These are phyloP conservation scores for Larimichthys polyactis DNA, from an alignment of 2,113 vertebrate genomes.

Conservation along the genomic window DNA sequence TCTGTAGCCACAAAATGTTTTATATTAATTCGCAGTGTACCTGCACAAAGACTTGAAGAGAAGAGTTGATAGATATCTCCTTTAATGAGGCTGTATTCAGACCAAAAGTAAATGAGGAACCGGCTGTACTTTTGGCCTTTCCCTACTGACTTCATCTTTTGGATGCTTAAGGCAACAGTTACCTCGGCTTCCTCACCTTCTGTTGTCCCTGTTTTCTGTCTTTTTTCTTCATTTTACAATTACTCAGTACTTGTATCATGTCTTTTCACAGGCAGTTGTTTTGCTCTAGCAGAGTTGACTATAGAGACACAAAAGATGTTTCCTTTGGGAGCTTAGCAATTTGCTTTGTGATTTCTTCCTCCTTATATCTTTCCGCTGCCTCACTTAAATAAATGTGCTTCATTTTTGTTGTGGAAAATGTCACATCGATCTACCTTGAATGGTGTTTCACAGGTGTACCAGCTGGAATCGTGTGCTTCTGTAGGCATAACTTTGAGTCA, in stretches of 20 bases:
- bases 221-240: constrained; percentile 25
- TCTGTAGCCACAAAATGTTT: not conserved
- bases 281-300: not conserved
- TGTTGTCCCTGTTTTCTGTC: not conserved
- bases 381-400: constrained; percentile 30
- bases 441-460: not conserved
- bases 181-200: not conserved
- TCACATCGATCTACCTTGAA: constrained; percentile 2
- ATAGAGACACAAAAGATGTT: constrained; percentile 11
- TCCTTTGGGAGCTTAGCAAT: constrained; percentile 23
- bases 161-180: not conserved
- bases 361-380: constrained; percentile 15
- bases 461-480: not conserved
- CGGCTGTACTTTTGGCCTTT: not conserved
- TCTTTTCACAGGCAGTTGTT: constrained; percentile 7
- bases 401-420: constrained; percentile 23
- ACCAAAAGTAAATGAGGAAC: not conserved
- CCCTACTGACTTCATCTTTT: not conserved
- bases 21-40: not conserved
- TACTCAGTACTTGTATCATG: constrained; percentile 16
- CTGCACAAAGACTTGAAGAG: not conserved
- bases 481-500: not conserved
- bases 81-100: not conserved
- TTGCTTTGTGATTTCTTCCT: constrained; percentile 32
- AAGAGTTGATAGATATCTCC: not conserved